Evolutionary conservation across 2,888 invertebrate species (phyloP), one percentile per base, ranked within the genome.

Genomic region (Erebia epiphron): DNA sequence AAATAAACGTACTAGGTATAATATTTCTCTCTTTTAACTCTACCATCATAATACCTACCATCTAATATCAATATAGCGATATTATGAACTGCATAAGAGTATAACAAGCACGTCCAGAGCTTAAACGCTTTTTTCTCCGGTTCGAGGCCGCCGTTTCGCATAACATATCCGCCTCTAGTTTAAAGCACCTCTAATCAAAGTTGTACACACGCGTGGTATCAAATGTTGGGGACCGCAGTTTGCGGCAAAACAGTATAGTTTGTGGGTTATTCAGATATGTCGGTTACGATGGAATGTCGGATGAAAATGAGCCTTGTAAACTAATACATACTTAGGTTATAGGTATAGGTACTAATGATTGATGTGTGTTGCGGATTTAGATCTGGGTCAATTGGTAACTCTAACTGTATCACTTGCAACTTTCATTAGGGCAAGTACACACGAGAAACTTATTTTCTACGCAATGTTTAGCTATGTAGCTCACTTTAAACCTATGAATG

Each of bases 321-420:
- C 64, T 41, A 54, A 64, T 54, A 63, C 26, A 21, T 18, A 41
- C 64, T 64, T 60, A 7, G 41, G 57, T 57, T 4, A 13, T 61
- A 52, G 11, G 35, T 4, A 13, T 61, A 52, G 11, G 35, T 54
- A 54, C 35, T 54, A 62, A 61, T 63, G 21, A 49, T 26, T 50
- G 64, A 64, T 64, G 5, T 52, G 50, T 50, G 18, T 35, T 54
- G 64, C 64, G 41, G 52, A 64, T 41, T 52, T 41, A 64, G 54
- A 64, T 64, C 64, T 64, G 41, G 64, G 64, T 64, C 54, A 41
- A 54, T 64, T 54, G 54, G 64, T 62, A 62, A 49, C 62, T 62
- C 52, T 62, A 62, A 46, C 62, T 62, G 46, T 21, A 62, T 46
- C 49, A 14, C 49, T 46, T 62, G 21, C 9, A 49, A 49, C 14